Evolutionary conservation across 2,888 invertebrate genomes (phyloP), one percentile per base, ranked within the genome.

Genomic region (Hyalella azteca): DNA sequence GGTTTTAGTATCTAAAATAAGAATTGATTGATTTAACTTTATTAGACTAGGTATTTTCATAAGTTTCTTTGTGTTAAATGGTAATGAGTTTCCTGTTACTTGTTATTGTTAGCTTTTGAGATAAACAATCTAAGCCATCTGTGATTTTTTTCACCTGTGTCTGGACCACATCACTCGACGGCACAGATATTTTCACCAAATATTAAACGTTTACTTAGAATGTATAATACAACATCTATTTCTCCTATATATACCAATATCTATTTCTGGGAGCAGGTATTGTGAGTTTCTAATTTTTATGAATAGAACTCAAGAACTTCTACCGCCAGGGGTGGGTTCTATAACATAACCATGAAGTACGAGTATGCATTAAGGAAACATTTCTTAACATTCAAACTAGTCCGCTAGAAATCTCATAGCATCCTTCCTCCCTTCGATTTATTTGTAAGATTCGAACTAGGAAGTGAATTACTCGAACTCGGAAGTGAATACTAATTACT

Each of bases 81-180:
- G 26, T 54, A 36, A 19, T 66, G 7, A 19, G 32, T 11, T 66
- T 36, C n/a, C 36, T 19, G 36, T 36, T 66, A 36, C 66, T 66
- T 66, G 66, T 66, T 66, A 66, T 36, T 66, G 66, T 66, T 66
- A 29, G 36, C 66, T 66, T 66, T 66, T 66, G 66, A 66, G 26
- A 36, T 66, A 66, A n/a, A n/a, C 36, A 29, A 39, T 29, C 36
- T 66, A 66, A 66, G 5, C 19, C n/a, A 36, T 9, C 19, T 66
- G 15, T 66, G 19, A 5, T n/a, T 59, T 66, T 19, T 36, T 66
- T 13, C n/a, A 32, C 66, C 36, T 66, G n/a, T n/a, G n/a, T 7
- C 22, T 54, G 11, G 45, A 45, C 45, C 45, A 45, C 45, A n/a
- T n/a, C n/a, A n/a, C n/a, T n/a, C 45, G 45, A 45, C 45, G 45